Base-by-base conservation (phyloP, 2,888 invertebrate genomes). In the Aporophyla lueneburgensis region DNA sequence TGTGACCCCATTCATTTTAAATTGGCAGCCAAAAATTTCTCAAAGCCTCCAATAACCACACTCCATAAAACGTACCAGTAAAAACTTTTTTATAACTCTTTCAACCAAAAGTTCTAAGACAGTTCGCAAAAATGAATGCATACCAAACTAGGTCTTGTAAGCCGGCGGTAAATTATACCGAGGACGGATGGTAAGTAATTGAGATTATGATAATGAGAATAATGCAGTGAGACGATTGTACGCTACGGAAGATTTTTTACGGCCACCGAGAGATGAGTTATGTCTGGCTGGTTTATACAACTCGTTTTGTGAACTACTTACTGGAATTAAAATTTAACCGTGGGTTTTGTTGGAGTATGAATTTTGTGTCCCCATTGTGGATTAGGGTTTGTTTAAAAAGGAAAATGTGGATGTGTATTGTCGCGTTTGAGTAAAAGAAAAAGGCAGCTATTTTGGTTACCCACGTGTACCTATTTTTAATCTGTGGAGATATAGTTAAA, bases 161-260 rank as follows among this genome's bases (percentile, higher is more conserved):
- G 74, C 70, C 63, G 71, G 78, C 73, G 80, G 80, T 81, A 86
- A 88, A 84, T 87, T 86, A 79, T 84, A 83, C 81, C 81, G 83
- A 78, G 76, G 84, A 70, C 81, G 80, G 87, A 86, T 80, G 79
- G 83, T 90, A 90, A 91, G 91, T 91, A 91, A 91, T 92, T 88
- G 87, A 80, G 84, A 88, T 91, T 91, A 91, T 92, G 91, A 75
- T 91, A 91, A 92, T 90, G 87, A 89, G 87, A 80, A 83, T 84
- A 80, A 84, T 85, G 87, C 87, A 87, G 67, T 66, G 74, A 83
- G 78, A 83, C 76, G 73, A 86, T 83, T 80, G 76, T 80, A 80
- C 86, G 66, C 74, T 78, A 80, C 74, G 75, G 71, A 87, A 87
- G 88, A 85, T 87, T 89, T 89, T 91, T 91, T 91, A 90, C 87